Conservation (phyloP, 2,113 vertebrate genomes). For the Pycnonotus jocosus region DNA sequence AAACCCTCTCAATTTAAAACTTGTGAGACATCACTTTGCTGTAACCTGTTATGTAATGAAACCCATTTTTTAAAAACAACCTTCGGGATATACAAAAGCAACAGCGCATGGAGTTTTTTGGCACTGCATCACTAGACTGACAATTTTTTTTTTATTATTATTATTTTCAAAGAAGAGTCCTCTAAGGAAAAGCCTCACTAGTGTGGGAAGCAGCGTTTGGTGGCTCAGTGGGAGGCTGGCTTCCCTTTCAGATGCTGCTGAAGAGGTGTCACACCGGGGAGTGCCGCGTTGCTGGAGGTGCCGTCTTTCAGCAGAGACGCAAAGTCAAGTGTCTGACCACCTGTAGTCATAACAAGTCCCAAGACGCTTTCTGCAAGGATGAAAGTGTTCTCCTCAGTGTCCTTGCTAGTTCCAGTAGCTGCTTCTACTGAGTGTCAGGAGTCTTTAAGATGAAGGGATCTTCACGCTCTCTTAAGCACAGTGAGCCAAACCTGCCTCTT, state of each 20-base stretch:
- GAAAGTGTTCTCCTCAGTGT: constrained; percentile 34
- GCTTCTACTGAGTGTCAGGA: background rate
- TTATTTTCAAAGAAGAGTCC: constrained; percentile 31
- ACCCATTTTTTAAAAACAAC: constrained; percentile 1
- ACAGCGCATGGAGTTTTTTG: background rate
- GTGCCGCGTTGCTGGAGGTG: background rate
- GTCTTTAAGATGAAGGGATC: constrained; percentile 1
- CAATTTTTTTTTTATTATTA: background rate
- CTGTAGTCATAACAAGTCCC: constrained; percentile 50
- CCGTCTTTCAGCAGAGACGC: constrained; percentile 30
- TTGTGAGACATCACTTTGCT: background rate
- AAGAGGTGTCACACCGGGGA: constrained; percentile 10
- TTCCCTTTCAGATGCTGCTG: constrained; percentile 27
- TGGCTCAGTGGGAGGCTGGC: constrained; percentile 17
- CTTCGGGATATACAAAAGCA: background rate
- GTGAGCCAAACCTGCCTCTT: background rate
- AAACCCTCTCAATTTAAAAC: background rate
- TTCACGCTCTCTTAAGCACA: background rate
- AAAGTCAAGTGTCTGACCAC: constrained; percentile 44
- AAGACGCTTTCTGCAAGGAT: constrained; percentile 6
- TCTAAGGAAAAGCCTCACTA: background rate
- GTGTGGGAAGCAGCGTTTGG: constrained; percentile 31
- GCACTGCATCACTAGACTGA: background rate
- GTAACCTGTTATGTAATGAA: background rate
- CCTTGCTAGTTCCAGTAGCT: constrained; percentile 6